Evolutionary conservation across 2,797 vertebrate genomes (phyloP).

Genomic region (Ispidina lecontei): DNA sequence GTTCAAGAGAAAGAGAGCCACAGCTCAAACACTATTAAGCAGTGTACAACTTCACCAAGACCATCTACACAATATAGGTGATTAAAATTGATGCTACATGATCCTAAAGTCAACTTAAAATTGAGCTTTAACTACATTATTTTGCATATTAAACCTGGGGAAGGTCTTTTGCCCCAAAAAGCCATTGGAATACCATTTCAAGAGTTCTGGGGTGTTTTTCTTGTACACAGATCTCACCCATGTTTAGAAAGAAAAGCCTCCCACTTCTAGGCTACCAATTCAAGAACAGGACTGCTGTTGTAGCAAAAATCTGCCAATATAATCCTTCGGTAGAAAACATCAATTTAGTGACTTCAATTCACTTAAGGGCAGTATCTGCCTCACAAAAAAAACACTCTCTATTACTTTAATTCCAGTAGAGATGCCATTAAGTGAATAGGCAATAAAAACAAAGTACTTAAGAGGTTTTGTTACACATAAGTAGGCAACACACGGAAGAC

Average conservation of each 20-base stretch:
- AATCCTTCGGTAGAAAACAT: neutral
- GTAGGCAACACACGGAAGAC: neutral
- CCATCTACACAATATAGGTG: rapidly evolving
- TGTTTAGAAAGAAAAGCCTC: neutral
- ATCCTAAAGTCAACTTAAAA: neutral
- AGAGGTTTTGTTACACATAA: neutral
- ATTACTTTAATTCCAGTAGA: constrained; percentile 14
- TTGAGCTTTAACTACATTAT: neutral
- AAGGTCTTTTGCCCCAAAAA: neutral
- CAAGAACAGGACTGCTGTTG: neutral
- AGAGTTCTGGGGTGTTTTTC: neutral
- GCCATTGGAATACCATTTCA: neutral
- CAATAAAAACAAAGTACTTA: constrained; percentile 23
- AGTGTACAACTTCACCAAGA: neutral
- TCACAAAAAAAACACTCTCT: neutral
- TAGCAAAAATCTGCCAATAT: neutral
- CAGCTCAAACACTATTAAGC: neutral
- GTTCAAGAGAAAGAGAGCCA: neutral
- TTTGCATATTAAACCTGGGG: neutral
- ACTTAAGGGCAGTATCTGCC: neutral
- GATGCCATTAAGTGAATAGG: neutral
- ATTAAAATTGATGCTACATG: neutral
- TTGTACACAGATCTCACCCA: neutral
- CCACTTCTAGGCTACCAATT: neutral
- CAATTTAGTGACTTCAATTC: neutral